Evolutionary conservation across 2,888 invertebrate genomes (phyloP).

Genomic region (Acanthoscelides obtectus): DNA sequence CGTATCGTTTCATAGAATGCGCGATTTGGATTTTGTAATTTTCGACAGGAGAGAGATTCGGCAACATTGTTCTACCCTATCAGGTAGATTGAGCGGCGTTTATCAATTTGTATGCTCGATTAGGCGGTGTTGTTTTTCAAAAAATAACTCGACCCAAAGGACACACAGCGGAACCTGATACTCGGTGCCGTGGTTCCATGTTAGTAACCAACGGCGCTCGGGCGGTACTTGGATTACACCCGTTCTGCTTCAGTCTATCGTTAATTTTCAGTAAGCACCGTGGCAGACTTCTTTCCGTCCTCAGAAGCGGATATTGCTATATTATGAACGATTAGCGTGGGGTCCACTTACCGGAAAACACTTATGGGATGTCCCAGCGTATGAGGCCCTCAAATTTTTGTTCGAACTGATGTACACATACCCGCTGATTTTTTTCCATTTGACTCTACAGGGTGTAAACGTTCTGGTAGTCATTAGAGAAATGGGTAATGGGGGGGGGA

Average conservation of each 20-base stretch:
- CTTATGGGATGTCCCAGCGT: neutral
- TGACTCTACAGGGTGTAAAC: too few relatives aligned
- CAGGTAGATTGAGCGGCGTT: neutral
- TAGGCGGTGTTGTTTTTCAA: neutral
- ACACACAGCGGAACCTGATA: neutral
- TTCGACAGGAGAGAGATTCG: neutral
- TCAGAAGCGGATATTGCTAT: neutral
- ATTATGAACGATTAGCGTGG: neutral
- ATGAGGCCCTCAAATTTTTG: too few relatives aligned
- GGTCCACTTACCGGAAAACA: neutral
- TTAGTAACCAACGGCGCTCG: neutral
- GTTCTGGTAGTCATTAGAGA: too few relatives aligned
- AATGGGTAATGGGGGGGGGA: too few relatives aligned
- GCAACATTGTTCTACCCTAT: neutral
- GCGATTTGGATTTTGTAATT: too few relatives aligned
- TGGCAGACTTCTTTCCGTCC: neutral
- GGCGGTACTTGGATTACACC: neutral
- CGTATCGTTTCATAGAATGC: too few relatives aligned
- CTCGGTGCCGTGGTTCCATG: neutral
- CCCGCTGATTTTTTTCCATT: too few relatives aligned
- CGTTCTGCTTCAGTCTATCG: neutral
- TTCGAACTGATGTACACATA: too few relatives aligned
- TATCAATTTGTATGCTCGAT: neutral
- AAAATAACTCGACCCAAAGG: neutral
- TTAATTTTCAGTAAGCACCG: neutral